Conservation (phyloP, 2,113 vertebrate genomes). For the Ctenomys sociabilis region DNA sequence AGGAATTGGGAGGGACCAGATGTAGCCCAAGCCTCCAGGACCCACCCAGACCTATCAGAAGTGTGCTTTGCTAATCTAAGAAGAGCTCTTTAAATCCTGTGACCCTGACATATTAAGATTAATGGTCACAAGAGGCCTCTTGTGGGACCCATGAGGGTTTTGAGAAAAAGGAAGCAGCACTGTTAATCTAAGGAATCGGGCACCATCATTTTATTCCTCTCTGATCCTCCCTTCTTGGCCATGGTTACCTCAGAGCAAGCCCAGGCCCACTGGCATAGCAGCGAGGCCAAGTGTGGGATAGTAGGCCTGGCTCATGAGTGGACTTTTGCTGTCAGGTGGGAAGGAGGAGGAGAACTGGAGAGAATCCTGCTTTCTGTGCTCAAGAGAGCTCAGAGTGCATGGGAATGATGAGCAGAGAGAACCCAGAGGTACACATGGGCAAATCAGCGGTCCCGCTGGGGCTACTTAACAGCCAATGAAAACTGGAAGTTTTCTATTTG, state of each 20-base stretch:
- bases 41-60: background rate
- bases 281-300: slow-evolving; percentile 77
- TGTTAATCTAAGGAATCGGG: slow-evolving; percentile 68
- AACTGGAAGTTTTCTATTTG: slow-evolving; percentile 68
- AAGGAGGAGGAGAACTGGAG: slow-evolving; percentile 69
- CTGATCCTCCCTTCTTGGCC: slow-evolving; percentile 49
- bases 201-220: slow-evolving; percentile 76
- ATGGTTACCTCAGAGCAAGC: slow-evolving; percentile 76
- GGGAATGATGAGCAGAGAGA: slow-evolving; percentile 61
- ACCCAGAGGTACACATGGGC: background rate
- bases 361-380: slow-evolving; percentile 76
- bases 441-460: slow-evolving; percentile 71
- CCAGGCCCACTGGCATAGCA: slow-evolving; percentile 65
- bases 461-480: background rate
- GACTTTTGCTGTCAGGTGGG: slow-evolving; percentile 58
- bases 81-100: background rate
- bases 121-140: background rate
- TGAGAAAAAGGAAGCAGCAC: slow-evolving; percentile 54
- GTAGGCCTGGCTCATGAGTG: slow-evolving; percentile 72
- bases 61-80: background rate
- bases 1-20: background rate
- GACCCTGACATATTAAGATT: background rate
- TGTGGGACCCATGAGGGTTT: slow-evolving; percentile 54
- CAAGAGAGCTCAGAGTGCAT: slow-evolving; percentile 66
- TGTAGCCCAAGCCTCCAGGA: background rate